Percentiles rank a stretch among this genome's conserved stretches.
Evolutionary conservation across 2,888 invertebrate genomes (phyloP).

Genomic region (Drosophila merina): DNA sequence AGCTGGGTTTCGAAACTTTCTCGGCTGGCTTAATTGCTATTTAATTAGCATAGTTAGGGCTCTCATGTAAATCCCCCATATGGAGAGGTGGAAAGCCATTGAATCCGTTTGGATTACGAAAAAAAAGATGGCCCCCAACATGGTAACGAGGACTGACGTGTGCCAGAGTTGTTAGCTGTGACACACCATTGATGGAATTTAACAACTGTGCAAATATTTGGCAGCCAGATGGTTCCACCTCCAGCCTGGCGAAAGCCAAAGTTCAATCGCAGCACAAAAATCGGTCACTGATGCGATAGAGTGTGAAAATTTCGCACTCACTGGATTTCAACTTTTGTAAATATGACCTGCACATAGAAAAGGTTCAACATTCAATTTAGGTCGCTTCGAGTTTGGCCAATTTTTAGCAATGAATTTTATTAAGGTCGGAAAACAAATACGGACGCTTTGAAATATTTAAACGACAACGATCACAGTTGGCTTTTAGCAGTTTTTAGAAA

Average conservation of each 20-base stretch:
- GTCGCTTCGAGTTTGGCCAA: neutral
- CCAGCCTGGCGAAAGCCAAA: neutral
- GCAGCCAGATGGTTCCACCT: constrained; percentile 44
- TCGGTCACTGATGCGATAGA: constrained; percentile 69
- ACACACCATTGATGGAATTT: constrained; percentile 67
- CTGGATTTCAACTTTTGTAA: constrained; percentile 41
- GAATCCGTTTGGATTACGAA: neutral
- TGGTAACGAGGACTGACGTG: constrained; percentile 13
- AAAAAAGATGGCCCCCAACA: constrained; percentile 8
- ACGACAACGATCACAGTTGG: neutral
- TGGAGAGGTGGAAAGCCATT: neutral
- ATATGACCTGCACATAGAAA: neutral
- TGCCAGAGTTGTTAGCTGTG: constrained; percentile 29
- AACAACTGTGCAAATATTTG: constrained; percentile 75
- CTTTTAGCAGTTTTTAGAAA: neutral
- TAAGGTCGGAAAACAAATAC: neutral
- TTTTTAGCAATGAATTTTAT: neutral
- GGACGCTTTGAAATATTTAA: neutral
- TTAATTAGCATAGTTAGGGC: constrained; percentile 71
- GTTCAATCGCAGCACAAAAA: constrained; percentile 33
- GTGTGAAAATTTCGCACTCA: constrained; percentile 67
- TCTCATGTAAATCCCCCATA: constrained; percentile 31
- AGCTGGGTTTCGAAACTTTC: constrained; percentile 66
- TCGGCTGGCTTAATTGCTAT: constrained; percentile 62
- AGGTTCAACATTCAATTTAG: neutral